A percentile compares a stretch with the other conserved stretches of the same genome.
These are phyloP conservation scores for Upupa epops DNA, from an alignment of 2,113 vertebrate species.

Conservation along the genomic window DNA sequence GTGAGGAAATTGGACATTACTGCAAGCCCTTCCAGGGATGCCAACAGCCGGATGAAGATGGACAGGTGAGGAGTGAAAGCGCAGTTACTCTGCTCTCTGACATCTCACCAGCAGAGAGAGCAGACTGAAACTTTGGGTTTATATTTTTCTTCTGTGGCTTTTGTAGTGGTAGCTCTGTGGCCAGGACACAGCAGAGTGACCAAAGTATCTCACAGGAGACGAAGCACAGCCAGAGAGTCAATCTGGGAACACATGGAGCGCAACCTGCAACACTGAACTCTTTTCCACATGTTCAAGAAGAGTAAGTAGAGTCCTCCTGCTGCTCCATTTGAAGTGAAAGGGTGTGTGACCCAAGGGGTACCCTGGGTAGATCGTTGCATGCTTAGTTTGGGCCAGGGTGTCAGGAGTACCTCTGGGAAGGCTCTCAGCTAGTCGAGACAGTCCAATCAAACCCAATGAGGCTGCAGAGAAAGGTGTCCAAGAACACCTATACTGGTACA, in stretches of 20 bases:
- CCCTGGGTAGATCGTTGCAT: not conserved
- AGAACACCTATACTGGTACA: not conserved
- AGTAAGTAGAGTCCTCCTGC: not conserved
- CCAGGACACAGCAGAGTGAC: not conserved
- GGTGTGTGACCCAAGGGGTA: not conserved
- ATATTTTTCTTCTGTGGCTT: not conserved
- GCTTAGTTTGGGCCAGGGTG: not conserved
- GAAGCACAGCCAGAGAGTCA: not conserved
- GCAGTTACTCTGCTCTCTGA: not conserved
- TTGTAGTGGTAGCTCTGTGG: not conserved
- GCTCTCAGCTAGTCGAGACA: not conserved
- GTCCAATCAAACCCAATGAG: not conserved
- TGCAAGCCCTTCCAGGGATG: not conserved
- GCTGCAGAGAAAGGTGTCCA: not conserved
- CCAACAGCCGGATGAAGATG: not conserved
- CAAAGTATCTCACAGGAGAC: not conserved
- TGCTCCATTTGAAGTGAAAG: not conserved
- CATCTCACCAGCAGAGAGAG: not conserved
- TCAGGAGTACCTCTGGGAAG: not conserved
- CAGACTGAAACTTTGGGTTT: not conserved
- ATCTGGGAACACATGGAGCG: not conserved
- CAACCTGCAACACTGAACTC: not conserved
- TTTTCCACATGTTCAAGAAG: not conserved
- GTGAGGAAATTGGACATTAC: not conserved
- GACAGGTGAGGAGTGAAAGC: not conserved